Evolutionary conservation across 2,113 vertebrate species (phyloP).

Genomic region (Erythrolamprus reginae): DNA sequence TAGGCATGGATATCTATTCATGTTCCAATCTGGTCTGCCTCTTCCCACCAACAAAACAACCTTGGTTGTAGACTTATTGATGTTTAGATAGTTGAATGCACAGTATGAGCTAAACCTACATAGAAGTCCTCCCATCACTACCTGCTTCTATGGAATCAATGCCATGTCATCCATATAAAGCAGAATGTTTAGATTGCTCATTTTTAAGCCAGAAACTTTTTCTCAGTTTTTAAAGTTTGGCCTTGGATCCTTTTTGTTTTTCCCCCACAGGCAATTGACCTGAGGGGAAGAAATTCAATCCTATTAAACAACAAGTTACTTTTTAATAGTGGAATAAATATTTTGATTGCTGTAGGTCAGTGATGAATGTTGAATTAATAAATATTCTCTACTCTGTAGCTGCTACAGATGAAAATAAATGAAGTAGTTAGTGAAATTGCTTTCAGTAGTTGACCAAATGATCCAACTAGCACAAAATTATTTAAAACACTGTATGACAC

Average conservation of each 20-base stretch:
- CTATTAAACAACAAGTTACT: not conserved
- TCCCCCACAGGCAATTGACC: not conserved
- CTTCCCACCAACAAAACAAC: not conserved
- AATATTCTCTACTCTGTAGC: not conserved
- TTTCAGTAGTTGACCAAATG: not conserved
- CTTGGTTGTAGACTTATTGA: not conserved
- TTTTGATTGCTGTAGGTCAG: not conserved
- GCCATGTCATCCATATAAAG: not conserved
- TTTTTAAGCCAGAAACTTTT: not conserved
- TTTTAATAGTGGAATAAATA: not conserved
- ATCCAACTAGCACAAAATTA: not conserved
- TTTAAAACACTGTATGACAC: not conserved
- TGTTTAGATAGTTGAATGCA: not conserved
- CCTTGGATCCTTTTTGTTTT: not conserved
- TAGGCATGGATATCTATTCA: not conserved
- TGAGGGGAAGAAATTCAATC: not conserved
- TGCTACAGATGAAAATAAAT: not conserved
- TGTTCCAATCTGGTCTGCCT: not conserved
- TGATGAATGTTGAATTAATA: fast-evolving
- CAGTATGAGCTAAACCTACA: not conserved
- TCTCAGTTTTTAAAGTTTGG: not conserved
- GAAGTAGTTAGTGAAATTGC: not conserved
- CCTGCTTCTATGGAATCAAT: not conserved
- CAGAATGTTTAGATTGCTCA: not conserved
- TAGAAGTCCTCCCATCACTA: not conserved